Evolutionary conservation across 2,888 invertebrate species (phyloP).

Genomic region (Dugesia japonica): DNA sequence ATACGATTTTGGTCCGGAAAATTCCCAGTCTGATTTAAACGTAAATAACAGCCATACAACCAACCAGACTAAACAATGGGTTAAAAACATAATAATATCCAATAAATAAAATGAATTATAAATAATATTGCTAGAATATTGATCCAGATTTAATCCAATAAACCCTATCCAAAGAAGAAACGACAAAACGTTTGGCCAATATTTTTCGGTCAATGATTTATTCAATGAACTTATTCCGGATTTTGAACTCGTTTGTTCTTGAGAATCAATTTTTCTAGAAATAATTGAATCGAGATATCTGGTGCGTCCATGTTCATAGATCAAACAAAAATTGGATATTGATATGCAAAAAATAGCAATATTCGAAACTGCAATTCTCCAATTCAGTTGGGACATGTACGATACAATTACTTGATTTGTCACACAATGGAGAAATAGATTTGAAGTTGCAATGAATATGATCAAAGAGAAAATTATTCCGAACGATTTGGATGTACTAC

Average conservation of each 20-base stretch:
- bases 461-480: neutral
- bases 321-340: neutral
- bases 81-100: neutral
- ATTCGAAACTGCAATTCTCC: neutral
- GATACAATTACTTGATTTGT: constrained; percentile 1
- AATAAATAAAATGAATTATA: neutral
- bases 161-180: neutral
- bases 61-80: neutral
- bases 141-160: neutral
- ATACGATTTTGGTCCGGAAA: neutral
- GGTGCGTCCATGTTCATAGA: neutral
- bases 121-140: neutral
- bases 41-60: neutral
- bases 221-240: neutral
- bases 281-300: neutral
- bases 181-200: neutral
- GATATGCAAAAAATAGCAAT: neutral
- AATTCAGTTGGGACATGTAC: neutral
- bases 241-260: neutral
- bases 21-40: neutral
- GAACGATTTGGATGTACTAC: neutral
- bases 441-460: neutral
- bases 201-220: neutral
- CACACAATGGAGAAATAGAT: neutral
- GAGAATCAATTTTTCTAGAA: neutral